These are phyloP conservation scores for Lagopus leucura DNA, from an alignment of 2,113 vertebrate species.

Conservation along the genomic window DNA sequence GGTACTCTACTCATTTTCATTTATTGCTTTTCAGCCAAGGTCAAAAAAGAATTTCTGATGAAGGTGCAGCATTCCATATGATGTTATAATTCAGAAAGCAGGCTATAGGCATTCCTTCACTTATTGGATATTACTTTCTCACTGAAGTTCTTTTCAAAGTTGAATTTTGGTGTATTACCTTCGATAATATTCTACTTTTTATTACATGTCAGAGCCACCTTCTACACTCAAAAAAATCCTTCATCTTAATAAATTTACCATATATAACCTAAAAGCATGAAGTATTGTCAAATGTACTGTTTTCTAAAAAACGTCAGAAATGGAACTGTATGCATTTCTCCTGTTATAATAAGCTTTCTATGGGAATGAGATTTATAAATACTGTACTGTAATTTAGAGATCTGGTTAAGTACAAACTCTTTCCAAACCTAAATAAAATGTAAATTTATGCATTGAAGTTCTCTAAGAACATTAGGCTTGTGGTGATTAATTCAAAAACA, in stretches of 20 bases:
- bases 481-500: neutral
- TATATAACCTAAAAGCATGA: neutral
- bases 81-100: neutral
- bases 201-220: neutral
- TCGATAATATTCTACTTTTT: neutral
- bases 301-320: neutral
- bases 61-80: neutral
- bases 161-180: neutral
- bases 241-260: neutral
- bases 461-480: neutral
- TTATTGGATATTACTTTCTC: neutral
- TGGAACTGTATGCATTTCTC: neutral
- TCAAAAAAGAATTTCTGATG: neutral
- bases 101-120: neutral
- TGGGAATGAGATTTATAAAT: neutral
- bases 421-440: neutral
- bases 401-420: neutral
- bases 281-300: neutral
- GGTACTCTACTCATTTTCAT: neutral
- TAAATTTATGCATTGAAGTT: neutral
- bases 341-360: neutral
- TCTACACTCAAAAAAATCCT: neutral
- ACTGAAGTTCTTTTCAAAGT: neutral
- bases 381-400: neutral
- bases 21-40: neutral